Evolutionary conservation across 2,113 vertebrate genomes (phyloP).

Genomic region (Enhydra lutris): DNA sequence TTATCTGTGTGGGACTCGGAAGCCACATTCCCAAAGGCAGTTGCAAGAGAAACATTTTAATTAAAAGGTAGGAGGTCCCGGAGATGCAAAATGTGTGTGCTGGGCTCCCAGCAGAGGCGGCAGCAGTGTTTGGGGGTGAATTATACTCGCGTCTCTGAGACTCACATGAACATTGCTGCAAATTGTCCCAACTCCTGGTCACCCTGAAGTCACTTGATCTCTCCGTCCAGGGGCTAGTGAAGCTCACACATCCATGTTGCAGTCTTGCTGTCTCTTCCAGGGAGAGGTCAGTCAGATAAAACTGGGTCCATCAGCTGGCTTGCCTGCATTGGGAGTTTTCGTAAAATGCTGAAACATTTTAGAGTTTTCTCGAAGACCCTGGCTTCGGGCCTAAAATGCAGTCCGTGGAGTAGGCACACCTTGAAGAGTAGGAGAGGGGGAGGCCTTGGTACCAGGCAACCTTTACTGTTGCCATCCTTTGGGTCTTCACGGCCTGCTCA

Average conservation of each 20-base stretch:
- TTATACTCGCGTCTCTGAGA: neutral
- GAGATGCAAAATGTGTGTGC: neutral
- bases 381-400: neutral
- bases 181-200: neutral
- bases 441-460: neutral
- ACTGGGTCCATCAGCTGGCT: accelerated
- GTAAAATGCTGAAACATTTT: neutral
- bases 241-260: neutral
- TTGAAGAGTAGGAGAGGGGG: neutral
- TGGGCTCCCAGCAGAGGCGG: neutral
- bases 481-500: neutral
- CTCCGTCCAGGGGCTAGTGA: neutral
- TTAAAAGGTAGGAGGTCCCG: constrained; percentile 33
- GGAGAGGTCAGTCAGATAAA: neutral
- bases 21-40: neutral
- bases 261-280: neutral
- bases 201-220: neutral
- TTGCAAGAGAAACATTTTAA: neutral
- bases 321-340: neutral
- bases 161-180: neutral
- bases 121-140: accelerated
- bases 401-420: neutral
- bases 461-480: accelerated
- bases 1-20: neutral
- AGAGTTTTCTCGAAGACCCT: neutral